Evolutionary conservation across 2,888 invertebrate genomes (phyloP).

Genomic region (Athalia circularis): DNA sequence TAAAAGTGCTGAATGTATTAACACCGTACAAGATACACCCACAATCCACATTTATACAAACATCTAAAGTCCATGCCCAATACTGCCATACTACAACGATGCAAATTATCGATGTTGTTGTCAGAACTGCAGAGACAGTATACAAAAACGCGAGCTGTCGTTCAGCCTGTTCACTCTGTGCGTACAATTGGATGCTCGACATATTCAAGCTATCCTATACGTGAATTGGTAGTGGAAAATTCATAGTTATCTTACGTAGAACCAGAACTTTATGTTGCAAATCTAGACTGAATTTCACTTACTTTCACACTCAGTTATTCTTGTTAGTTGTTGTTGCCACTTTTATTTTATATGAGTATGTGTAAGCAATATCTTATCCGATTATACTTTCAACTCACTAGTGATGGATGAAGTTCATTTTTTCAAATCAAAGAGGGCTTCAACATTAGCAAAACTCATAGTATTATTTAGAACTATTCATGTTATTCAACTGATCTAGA

Average conservation of each 20-base stretch:
- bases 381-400: not conserved
- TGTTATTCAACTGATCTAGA: not conserved
- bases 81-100: conserved; percentile 69
- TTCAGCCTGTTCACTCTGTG: conserved; percentile 58
- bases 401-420: not conserved
- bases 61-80: conserved; percentile 70
- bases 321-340: not conserved
- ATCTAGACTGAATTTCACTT: not conserved
- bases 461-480: not conserved
- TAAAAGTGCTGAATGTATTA: conserved; percentile 68
- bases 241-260: not conserved
- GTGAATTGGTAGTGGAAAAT: not conserved
- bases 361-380: not conserved
- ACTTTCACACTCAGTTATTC: not conserved
- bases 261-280: not conserved
- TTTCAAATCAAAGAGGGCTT: not conserved
- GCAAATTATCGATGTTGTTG: conserved; percentile 61
- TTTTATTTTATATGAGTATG: not conserved
- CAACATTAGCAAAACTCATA: not conserved
- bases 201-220: conserved; percentile 25
- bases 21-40: conserved; percentile 72
- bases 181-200: conserved; percentile 18
- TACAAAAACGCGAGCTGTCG: conserved; percentile 61
- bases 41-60: conserved; percentile 69
- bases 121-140: conserved; percentile 57